Percentiles rank a stretch among this genome's conserved stretches.
Evolutionary conservation across 2,888 invertebrate species (phyloP).

Genomic region (Listrodromus nycthemerus): DNA sequence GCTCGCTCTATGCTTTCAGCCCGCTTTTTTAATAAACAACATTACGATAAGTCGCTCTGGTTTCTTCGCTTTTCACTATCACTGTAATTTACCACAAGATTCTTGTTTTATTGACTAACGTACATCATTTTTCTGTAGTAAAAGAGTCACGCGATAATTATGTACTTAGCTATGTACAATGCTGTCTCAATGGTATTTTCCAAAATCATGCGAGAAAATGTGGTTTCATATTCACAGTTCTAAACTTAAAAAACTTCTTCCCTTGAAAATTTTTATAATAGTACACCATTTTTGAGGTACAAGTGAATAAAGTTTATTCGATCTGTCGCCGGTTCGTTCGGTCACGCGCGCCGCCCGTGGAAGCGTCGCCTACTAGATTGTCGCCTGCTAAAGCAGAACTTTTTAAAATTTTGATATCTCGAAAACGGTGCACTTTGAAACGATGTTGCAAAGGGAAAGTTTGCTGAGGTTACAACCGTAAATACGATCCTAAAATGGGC

Average conservation of each 20-base stretch:
- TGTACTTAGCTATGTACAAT: background rate
- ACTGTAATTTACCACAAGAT: conserved; percentile 18
- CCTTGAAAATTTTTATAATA: background rate
- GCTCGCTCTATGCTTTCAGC: conserved; percentile 47
- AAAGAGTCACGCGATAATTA: conserved; percentile 31
- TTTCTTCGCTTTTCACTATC: conserved; percentile 26
- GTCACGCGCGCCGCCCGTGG: no score
- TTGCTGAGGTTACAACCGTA: background rate
- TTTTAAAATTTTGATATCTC: background rate
- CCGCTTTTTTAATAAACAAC: conserved; percentile 29
- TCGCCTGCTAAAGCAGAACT: background rate
- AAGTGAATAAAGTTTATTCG: background rate
- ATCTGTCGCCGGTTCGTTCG: no score
- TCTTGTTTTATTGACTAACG: background rate
- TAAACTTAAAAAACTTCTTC: background rate
- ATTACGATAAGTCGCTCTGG: conserved; percentile 24
- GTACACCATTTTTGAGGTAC: background rate
- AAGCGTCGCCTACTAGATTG: no score
- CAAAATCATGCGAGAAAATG: background rate
- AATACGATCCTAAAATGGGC: background rate
- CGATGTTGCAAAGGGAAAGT: background rate
- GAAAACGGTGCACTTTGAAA: background rate
- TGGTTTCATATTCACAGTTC: background rate
- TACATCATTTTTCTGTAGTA: conserved; percentile 7
- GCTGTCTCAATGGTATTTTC: background rate